Evolutionary conservation across 2,888 invertebrate species (phyloP).

Genomic region (Panorpa germanica): DNA sequence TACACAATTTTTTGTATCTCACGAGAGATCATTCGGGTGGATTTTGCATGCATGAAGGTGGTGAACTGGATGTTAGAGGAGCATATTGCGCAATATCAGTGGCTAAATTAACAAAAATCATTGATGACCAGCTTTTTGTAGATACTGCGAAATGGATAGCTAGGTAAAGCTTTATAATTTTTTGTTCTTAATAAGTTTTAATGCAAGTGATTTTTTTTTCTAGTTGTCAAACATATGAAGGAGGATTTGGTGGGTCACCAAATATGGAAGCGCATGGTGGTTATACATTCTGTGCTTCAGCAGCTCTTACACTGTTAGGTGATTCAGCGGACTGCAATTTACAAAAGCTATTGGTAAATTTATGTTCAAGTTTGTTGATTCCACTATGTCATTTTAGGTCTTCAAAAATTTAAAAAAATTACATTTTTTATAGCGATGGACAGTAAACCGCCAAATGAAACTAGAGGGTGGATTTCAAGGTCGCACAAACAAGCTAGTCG

Average conservation of each 20-base stretch:
- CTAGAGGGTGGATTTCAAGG: conserved; percentile 96
- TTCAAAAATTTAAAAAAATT: conserved; percentile 8
- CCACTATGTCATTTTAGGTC: conserved; percentile 3
- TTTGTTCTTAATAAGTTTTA: conserved; percentile 9
- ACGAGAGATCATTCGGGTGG: conserved; percentile 73
- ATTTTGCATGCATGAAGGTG: conserved; percentile 78
- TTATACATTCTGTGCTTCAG: conserved; percentile 95
- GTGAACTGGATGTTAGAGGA: conserved; percentile 87
- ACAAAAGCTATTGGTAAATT: conserved; percentile 43
- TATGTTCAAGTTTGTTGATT: not conserved
- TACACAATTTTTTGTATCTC: conserved; percentile 60
- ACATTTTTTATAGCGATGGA: conserved; percentile 48
- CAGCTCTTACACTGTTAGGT: conserved; percentile 67
- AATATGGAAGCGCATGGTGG: conserved; percentile 98
- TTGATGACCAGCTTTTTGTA: conserved; percentile 57
- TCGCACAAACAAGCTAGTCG: conserved; percentile 93
- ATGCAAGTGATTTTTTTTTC: no score
- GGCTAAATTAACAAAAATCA: conserved; percentile 69
- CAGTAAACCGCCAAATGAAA: conserved; percentile 76
- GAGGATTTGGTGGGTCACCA: conserved; percentile 88
- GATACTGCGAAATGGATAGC: conserved; percentile 85
- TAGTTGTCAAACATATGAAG: conserved; percentile 97
- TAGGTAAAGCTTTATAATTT: conserved; percentile 1
- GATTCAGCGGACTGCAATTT: conserved; percentile 56
- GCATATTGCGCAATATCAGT: conserved; percentile 92